These are phyloP conservation scores for Lindbergichthys nudifrons DNA, from an alignment of 2,797 vertebrate genomes.

Conservation along the genomic window DNA sequence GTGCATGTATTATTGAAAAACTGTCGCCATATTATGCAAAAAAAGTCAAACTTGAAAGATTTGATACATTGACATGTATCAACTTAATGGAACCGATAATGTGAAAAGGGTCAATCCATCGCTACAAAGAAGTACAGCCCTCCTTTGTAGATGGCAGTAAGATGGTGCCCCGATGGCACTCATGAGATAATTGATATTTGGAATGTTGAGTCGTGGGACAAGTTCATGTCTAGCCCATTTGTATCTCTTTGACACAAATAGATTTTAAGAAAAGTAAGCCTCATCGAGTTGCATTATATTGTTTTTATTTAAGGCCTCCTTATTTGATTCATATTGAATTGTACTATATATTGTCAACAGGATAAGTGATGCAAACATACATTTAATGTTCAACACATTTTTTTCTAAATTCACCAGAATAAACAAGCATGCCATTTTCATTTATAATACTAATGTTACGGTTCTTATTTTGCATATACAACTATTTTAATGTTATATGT, in stretches of 20 bases:
- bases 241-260: neutral
- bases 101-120: too few relatives aligned
- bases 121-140: too few relatives aligned
- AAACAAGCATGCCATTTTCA: constrained; percentile 17
- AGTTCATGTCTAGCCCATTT: constrained; percentile 8
- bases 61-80: too few relatives aligned
- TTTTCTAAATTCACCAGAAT: constrained; percentile 26
- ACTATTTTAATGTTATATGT: neutral
- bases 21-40: too few relatives aligned
- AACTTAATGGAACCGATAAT: too few relatives aligned
- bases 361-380: constrained; percentile 12
- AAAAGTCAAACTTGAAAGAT: too few relatives aligned
- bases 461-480: constrained; percentile 9
- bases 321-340: constrained; percentile 69
- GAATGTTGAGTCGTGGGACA: constrained; percentile 14
- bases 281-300: constrained; percentile 13
- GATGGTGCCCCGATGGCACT: constrained; percentile 5
- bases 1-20: too few relatives aligned
- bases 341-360: constrained; percentile 6
- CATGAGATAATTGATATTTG: constrained; percentile 1
- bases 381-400: constrained; percentile 28
- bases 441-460: neutral
- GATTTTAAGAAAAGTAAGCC: constrained; percentile 2
- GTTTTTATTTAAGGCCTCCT: constrained; percentile 11
- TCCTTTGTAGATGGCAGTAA: neutral